A percentile compares a stretch with the other conserved stretches of the same genome.
phyloP scores from a whole-genome alignment of 1,140 invertebrate species.

The roundworm (Caenorhabditis elegans) region DNA sequence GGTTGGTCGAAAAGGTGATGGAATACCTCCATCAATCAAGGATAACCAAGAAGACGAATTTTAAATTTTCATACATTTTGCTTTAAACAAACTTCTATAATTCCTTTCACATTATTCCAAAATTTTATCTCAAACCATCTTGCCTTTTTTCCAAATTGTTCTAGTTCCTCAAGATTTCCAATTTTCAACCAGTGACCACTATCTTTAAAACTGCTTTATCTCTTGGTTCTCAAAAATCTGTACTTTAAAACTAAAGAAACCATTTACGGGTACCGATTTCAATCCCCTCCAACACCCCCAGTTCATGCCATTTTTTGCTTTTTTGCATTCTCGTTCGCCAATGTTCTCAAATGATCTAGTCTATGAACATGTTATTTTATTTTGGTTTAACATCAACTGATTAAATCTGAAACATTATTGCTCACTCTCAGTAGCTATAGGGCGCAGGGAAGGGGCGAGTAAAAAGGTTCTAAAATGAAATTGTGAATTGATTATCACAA shows the following conservation, averaged over 20 bases:
- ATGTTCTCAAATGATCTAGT: neutral
- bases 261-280: too few species aligned
- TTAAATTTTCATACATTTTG: neutral
- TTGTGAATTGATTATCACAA: too few species aligned
- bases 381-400: too few species aligned
- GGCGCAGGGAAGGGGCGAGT: too few species aligned
- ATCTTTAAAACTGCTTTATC: neutral
- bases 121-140: neutral
- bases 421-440: too few species aligned
- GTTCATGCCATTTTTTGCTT: neutral
- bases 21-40: neutral
- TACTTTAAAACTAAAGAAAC: neutral
- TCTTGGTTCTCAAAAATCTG: neutral
- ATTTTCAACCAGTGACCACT: neutral
- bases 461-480: too few species aligned
- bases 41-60: constrained; percentile 9
- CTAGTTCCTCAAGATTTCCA: neutral
- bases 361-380: neutral
- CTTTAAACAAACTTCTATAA: too few species aligned
- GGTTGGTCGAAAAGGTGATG: constrained; percentile 40
- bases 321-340: neutral
- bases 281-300: too few species aligned
- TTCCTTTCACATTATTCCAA: too few species aligned
- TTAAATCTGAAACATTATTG: too few species aligned
- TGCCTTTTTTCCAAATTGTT: neutral